A percentile compares a stretch with the other conserved stretches of the same genome.
phyloP scores from a whole-genome alignment of 2,888 invertebrate species.

The Mythimna vitellina region DNA sequence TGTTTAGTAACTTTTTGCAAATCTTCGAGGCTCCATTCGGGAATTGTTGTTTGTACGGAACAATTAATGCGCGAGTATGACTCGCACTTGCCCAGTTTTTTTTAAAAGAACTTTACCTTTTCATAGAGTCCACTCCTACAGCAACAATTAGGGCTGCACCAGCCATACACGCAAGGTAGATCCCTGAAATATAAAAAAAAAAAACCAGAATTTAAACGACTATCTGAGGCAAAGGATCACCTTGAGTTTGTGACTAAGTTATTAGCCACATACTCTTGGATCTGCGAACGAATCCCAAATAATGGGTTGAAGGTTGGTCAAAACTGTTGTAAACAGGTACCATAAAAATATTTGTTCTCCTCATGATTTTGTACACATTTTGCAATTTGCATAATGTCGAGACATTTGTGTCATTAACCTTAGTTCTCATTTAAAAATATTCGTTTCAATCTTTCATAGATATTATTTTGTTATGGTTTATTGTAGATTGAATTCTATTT shows the following conservation, averaged over 20 bases:
- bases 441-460: background rate
- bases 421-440: background rate
- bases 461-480: background rate
- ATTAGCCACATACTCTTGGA: too few species aligned
- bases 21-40: too few species aligned
- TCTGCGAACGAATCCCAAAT: too few species aligned
- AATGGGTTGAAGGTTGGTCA: background rate
- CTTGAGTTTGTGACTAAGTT: too few species aligned
- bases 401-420: conserved; percentile 6
- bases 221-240: too few species aligned
- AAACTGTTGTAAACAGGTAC: background rate
- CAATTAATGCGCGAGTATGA: too few species aligned
- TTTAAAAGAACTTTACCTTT: conserved; percentile 77
- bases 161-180: conserved; percentile 92
- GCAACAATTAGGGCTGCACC: conserved; percentile 91
- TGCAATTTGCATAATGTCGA: conserved; percentile 25
- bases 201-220: too few species aligned
- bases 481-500: conserved; percentile 1
- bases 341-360: background rate
- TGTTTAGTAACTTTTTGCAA: too few species aligned
- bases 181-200: conserved; percentile 76
- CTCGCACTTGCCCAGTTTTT: too few species aligned
- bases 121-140: conserved; percentile 91
- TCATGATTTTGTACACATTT: background rate
- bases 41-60: too few species aligned